These are phyloP conservation scores for Drosophila rufa DNA, from an alignment of 1,140 invertebrate species.

Conservation along the genomic window DNA sequence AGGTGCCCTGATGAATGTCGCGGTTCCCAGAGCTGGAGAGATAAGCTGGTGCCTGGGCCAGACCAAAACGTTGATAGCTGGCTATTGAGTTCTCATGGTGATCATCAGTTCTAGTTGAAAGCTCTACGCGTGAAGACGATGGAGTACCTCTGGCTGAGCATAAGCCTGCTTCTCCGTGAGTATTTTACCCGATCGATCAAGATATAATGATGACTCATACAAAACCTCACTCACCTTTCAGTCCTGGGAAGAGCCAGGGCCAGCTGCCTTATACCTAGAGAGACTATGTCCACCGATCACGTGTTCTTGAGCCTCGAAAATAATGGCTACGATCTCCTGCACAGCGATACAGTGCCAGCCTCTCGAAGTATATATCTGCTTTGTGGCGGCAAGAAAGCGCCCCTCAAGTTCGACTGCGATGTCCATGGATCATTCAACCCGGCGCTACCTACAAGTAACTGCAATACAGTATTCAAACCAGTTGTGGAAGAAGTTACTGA, in stretches of 20 bases:
- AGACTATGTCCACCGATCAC: background rate
- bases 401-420: background rate
- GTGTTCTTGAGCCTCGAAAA: background rate
- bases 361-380: background rate
- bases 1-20: background rate
- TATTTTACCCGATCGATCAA: background rate
- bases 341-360: constrained; percentile 1
- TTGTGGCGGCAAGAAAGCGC: background rate
- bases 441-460: background rate
- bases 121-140: constrained; percentile 22
- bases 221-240: background rate
- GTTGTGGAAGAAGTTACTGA: constrained; percentile 5
- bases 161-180: background rate
- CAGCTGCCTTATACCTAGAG: background rate
- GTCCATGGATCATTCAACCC: background rate
- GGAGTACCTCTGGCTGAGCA: background rate
- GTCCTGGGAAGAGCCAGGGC: background rate
- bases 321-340: background rate
- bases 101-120: constrained; percentile 18
- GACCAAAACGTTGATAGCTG: background rate
- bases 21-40: background rate
- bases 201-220: too few relatives aligned
- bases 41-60: background rate
- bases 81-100: background rate
- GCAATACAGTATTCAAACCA: background rate